phyloP scores from a whole-genome alignment of 64 coral and sea anemone genomes.

The Porites lutea region DNA sequence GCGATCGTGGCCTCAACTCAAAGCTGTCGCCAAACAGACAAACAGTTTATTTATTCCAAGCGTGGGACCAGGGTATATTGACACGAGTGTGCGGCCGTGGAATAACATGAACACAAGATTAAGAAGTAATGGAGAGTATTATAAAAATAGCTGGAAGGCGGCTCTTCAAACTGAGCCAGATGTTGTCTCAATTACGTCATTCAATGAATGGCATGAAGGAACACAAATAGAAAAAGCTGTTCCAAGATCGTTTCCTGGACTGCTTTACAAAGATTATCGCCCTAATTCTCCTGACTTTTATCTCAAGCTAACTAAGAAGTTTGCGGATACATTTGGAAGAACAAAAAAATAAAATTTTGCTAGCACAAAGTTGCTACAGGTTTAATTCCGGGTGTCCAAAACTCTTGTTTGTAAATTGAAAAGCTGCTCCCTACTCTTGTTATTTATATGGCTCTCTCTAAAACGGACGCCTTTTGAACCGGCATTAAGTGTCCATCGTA shows the following conservation, averaged over 20 bases:
- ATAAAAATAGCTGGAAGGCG: conserved; percentile 90
- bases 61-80: conserved; percentile 96
- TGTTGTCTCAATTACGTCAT: conserved; percentile 91
- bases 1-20: conserved; percentile 86
- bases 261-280: conserved; percentile 81
- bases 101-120: conserved; percentile 80
- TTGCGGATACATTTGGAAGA: conserved; percentile 72
- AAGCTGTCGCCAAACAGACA: conserved; percentile 80
- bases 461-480: too few species aligned
- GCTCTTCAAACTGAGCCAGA: conserved; percentile 82
- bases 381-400: not conserved
- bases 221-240: conserved; percentile 97
- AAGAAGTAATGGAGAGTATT: conserved; percentile 89
- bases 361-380: not conserved
- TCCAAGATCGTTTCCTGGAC: conserved; percentile 74
- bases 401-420: too few species aligned
- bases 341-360: not conserved
- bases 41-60: conserved; percentile 95
- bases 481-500: too few species aligned
- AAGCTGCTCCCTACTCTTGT: too few species aligned
- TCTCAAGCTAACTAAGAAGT: conserved; percentile 83
- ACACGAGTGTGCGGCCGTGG: conserved; percentile 90
- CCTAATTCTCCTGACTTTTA: conserved; percentile 88
- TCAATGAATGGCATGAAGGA: conserved; percentile 99
- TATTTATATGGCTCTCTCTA: too few species aligned